Evolutionary conservation across 2,797 vertebrate genomes (phyloP), one percentile per base, ranked within the genome.

Genomic region (Pantherophis vulpinus): DNA sequence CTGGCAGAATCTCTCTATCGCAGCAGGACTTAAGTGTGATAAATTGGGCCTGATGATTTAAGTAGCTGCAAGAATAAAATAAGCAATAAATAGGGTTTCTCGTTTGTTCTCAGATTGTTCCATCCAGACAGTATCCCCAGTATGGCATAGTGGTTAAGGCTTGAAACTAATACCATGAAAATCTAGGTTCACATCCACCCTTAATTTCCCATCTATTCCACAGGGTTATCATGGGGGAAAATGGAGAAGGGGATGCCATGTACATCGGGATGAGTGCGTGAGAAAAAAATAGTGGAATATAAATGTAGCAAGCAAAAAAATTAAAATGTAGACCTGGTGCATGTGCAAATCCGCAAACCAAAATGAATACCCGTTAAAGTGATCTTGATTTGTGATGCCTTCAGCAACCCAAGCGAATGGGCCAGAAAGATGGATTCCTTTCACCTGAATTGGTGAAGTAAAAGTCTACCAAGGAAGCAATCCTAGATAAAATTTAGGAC

Each of bases 41-140:
- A 5, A 91, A 60, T 0, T 0, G 88, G 20, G 79, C n/a, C 18
- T 12, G 13, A 0, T 1, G 0, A 0, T 54, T 63, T 29, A 13
- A 3, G 14, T 13, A 27, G 14, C 13, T 37, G 27, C 27, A 86
- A 74, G 11, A 66, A 2, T 88, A 13, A 29, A 7, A 32, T 63
- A 4, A 66, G 83, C 27, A 3, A n/a, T 70, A 92, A 87, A 51
- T 2, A 7, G 55, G 20, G 25, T 32, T 56, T 91, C 60, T 42
- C 29, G 2, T 60, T 37, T 5, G 12, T 63, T 47, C n/a, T 20
- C 60, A 55, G 63, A 10, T 3, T 3, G 7, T 74, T 12, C 92
- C 51, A 60, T 32, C 42, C 23, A 18, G 37, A 29, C 16, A 25
- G 20, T 37, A 54, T 27, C 32, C 18, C 32, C 70, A 79, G 32